Evolutionary conservation across 2,113 vertebrate genomes (phyloP).

Genomic region (Diadophis punctatus): DNA sequence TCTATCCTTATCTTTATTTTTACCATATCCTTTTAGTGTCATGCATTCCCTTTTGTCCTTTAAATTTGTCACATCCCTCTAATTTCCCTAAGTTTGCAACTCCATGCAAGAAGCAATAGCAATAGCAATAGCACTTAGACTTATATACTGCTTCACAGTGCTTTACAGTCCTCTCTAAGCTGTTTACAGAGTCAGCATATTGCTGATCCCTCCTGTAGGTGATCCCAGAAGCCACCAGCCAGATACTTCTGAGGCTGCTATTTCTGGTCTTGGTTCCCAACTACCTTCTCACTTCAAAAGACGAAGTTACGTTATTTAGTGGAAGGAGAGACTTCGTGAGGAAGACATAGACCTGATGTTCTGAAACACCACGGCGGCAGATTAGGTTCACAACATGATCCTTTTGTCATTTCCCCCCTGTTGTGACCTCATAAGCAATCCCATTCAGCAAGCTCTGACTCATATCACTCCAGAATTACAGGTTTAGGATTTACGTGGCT

Average conservation of each 20-base stretch:
- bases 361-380: not conserved
- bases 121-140: no score
- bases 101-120: no score
- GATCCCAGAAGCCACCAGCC: not conserved
- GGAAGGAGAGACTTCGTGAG: not conserved
- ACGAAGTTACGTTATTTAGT: not conserved
- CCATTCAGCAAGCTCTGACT: not conserved
- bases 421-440: not conserved
- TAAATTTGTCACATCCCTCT: no score
- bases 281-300: not conserved
- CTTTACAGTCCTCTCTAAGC: no score
- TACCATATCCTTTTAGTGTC: no score
- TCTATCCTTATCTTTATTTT: no score
- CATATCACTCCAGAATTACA: not conserved
- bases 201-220: not conserved
- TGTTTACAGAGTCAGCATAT: no score
- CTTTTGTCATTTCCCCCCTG: not conserved
- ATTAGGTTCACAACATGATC: not conserved
- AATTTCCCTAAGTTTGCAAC: no score
- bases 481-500: not conserved
- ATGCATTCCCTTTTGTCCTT: no score
- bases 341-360: not conserved
- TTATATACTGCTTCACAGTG: no score
- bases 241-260: not conserved
- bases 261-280: not conserved